Evolutionary conservation across 2,113 vertebrate species (phyloP), one percentile per base, ranked within the genome.

Genomic region (Macquaria australasica): DNA sequence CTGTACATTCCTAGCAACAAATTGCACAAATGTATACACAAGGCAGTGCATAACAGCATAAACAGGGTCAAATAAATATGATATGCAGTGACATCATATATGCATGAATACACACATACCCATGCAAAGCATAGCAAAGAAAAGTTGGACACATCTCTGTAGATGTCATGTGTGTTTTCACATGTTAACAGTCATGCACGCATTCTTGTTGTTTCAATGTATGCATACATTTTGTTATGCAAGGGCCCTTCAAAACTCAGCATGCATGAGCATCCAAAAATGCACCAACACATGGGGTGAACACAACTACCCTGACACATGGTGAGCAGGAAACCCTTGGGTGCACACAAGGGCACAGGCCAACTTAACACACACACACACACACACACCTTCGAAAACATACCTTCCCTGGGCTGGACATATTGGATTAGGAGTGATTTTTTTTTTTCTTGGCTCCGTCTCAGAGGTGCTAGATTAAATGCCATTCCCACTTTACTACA

Each of bases 401-500:
- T 82, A 88, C 69, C 78, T 75, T 90, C 82, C 58, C 80, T 70
- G 43, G 72, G 67, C 81, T 73, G 92, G 91, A 94, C 88, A 94
- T 92, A 93, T 94, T 94, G 88, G 86, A 94, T 95, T 92, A 95
- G 90, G 56, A 93, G 80, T 85, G 85, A 86, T 92, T 89, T 89
- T 90, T 88, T 34, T 91, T 83, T 74, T 11, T 41, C 83, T 88
- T 88, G 87, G 88, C 90, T 85, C 28, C 51, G 50, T 91, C 86
- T 90, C 89, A 88, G 85, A 84, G 91, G 91, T 84, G 90, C 92
- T 92, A 94, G 93, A 94, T 95, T 95, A 95, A 95, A 95, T 93
- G 94, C 89, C 93, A 94, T 94, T 92, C 87, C 90, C 93, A 92
- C 92, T 95, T 95, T 93, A 93, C 85, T 84, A 91, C 82, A 93